Conservation (phyloP, 2,797 vertebrate species). For the Cichlasoma orientale region DNA sequence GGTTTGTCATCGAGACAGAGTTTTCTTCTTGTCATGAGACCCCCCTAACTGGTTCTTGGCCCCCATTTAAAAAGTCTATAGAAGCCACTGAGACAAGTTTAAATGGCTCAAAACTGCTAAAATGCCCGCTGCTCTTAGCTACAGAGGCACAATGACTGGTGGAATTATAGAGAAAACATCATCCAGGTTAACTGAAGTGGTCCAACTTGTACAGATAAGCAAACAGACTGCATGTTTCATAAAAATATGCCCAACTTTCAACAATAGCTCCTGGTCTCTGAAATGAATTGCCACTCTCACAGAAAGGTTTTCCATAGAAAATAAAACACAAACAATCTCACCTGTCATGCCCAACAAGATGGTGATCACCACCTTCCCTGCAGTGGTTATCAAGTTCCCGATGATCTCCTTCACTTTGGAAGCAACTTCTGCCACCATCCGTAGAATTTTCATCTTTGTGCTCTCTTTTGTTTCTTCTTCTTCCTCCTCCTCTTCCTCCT, state of each 20-base stretch:
- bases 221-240: not conserved
- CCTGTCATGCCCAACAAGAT: slow-evolving; percentile 93
- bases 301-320: not conserved
- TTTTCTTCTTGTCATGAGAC: not conserved
- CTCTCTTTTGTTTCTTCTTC: slow-evolving; percentile 89
- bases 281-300: not conserved
- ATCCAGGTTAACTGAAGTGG: not conserved
- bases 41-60: too few species aligned
- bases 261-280: not conserved
- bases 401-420: slow-evolving; percentile 93
- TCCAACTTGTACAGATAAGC: not conserved
- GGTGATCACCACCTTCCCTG: slow-evolving; percentile 95
- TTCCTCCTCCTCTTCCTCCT: slow-evolving; percentile 79
- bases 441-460: slow-evolving; percentile 88
- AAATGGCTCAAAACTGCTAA: not conserved
- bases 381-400: slow-evolving; percentile 95
- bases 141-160: not conserved
- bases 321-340: slow-evolving; percentile 55
- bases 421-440: slow-evolving; percentile 85
- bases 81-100: not conserved
- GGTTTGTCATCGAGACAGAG: too few species aligned
- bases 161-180: not conserved
- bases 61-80: not conserved
- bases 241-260: not conserved
- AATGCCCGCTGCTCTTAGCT: not conserved